phyloP scores from a whole-genome alignment of 2,888 invertebrate genomes.

The Pristionchus entomophagus region DNA sequence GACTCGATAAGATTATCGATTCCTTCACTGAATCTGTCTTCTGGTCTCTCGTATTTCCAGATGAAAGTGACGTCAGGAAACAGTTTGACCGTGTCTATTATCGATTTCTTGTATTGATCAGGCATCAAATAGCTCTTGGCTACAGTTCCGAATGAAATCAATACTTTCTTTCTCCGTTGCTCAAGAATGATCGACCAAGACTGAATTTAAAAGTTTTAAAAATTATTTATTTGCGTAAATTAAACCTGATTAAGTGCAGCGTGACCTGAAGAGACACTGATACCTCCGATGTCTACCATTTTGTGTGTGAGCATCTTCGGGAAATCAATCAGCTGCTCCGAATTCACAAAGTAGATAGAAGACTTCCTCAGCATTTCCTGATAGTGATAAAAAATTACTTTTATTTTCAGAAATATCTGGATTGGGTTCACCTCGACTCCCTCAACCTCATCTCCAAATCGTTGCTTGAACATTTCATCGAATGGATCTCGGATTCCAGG shows the following conservation, averaged over 20 bases:
- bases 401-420: too few species aligned
- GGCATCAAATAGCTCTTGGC: slow-evolving; percentile 34
- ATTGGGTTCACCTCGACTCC: not conserved
- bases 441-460: not conserved
- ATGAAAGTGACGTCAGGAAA: slow-evolving; percentile 36
- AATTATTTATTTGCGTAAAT: not conserved
- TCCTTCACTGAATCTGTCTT: not conserved
- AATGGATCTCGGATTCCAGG: not conserved
- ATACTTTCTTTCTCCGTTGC: not conserved
- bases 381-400: not conserved
- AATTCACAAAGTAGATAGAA: slow-evolving; percentile 38
- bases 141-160: slow-evolving; percentile 26
- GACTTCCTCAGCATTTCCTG: not conserved
- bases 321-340: slow-evolving; percentile 42
- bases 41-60: slow-evolving; percentile 41
- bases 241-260: not conserved
- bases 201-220: not conserved
- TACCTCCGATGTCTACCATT: slow-evolving; percentile 46
- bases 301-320: slow-evolving; percentile 5
- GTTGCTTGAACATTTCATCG: not conserved
- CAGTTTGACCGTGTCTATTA: not conserved
- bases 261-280: slow-evolving; percentile 29
- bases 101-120: not conserved
- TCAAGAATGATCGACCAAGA: not conserved
- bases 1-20: slow-evolving; percentile 28